These are phyloP conservation scores for Mystacides longicornis DNA, from an alignment of 2,888 invertebrate genomes.

Conservation along the genomic window DNA sequence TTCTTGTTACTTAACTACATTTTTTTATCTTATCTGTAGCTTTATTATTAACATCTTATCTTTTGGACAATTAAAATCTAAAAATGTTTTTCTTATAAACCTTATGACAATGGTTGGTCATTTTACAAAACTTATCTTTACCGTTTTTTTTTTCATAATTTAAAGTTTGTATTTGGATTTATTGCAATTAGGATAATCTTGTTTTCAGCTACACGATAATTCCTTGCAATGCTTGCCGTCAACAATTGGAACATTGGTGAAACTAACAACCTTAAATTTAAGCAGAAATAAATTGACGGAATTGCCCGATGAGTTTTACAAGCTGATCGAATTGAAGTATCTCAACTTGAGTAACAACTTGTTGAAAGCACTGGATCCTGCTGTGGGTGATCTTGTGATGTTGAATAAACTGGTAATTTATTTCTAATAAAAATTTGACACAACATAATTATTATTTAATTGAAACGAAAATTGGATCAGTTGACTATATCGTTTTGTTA, in stretches of 20 bases:
- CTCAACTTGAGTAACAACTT: constrained; percentile 71
- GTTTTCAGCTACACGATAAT: constrained; percentile 74
- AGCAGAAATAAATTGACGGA: constrained; percentile 59
- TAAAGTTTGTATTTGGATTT: constrained; percentile 16
- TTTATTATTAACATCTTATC: too few relatives aligned
- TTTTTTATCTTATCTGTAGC: too few relatives aligned
- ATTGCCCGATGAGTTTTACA: constrained; percentile 60
- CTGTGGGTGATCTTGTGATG: constrained; percentile 73
- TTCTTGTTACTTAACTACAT: neutral
- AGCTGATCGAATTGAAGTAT: constrained; percentile 59
- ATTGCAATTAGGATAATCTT: too few relatives aligned
- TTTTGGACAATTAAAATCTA: too few relatives aligned
- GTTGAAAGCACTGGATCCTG: constrained; percentile 58
- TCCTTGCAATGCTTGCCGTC: constrained; percentile 62
- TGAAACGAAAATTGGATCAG: too few relatives aligned
- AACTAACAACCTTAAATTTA: constrained; percentile 59
- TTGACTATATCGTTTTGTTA: too few relatives aligned
- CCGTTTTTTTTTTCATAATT: neutral
- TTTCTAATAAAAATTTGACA: neutral
- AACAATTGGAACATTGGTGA: constrained; percentile 63
- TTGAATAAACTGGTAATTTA: constrained; percentile 62
- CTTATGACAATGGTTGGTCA: too few relatives aligned
- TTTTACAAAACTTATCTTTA: too few relatives aligned
- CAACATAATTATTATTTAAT: too few relatives aligned
- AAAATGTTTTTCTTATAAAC: too few relatives aligned